A percentile compares a stretch with the other conserved stretches of the same genome.
Evolutionary conservation across 2,888 invertebrate genomes (phyloP).

Genomic region (Drosophila neoperkinsi): DNA sequence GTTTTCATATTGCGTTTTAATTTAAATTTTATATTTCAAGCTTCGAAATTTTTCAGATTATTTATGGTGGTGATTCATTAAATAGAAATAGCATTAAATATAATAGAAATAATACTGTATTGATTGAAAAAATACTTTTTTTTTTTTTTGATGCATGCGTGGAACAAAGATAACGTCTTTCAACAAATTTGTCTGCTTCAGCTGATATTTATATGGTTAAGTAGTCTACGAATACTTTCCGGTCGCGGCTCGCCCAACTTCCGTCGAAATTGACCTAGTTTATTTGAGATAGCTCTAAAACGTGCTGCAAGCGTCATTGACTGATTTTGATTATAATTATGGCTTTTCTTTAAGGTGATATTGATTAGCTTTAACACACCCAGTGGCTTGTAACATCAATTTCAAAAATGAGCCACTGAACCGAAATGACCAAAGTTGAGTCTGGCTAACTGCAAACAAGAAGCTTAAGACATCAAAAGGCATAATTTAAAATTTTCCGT

Average conservation of each 20-base stretch:
- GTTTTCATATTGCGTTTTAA: conserved; percentile 15
- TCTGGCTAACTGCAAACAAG: conserved; percentile 23
- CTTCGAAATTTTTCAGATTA: conserved; percentile 2
- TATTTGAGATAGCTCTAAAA: not conserved
- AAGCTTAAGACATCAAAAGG: not conserved
- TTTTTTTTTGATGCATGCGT: not conserved
- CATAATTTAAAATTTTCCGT: conserved; percentile 14
- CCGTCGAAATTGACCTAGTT: conserved; percentile 37
- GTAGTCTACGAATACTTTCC: conserved; percentile 7
- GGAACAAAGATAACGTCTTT: not conserved
- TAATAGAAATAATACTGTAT: not conserved
- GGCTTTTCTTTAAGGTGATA: conserved; percentile 59
- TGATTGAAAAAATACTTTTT: not conserved
- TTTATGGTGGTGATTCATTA: conserved; percentile 6
- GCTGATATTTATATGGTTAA: not conserved
- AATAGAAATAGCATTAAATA: not conserved
- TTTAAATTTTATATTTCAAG: not conserved
- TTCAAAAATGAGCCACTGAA: not conserved
- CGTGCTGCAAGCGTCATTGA: conserved; percentile 60
- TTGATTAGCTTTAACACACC: conserved; percentile 35
- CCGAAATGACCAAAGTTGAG: conserved; percentile 3
- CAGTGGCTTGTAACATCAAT: conserved; percentile 19
- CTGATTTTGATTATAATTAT: conserved; percentile 47
- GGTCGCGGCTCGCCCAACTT: conserved; percentile 11
- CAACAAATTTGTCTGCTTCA: not conserved